Percentiles rank a stretch among this genome's conserved stretches.
Conservation (phyloP, 2,888 invertebrate genomes). For the Erebia aethiops region DNA sequence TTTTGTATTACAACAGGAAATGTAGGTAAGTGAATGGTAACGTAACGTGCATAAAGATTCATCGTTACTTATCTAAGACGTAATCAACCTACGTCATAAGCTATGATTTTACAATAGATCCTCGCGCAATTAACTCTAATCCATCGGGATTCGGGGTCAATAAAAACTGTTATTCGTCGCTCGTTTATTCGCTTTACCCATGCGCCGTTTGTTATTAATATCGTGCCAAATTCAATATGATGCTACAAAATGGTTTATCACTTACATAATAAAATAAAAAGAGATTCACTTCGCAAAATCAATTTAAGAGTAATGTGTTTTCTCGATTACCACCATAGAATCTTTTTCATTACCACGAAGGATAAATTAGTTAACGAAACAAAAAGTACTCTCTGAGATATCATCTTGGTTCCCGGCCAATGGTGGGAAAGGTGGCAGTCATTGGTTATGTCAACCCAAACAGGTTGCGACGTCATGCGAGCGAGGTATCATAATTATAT, state of each 20-base stretch:
- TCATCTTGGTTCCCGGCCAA: conserved; percentile 46
- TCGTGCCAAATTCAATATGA: conserved; percentile 6
- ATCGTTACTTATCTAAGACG: too few relatives aligned
- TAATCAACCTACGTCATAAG: too few relatives aligned
- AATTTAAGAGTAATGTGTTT: conserved; percentile 26
- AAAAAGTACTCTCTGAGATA: conserved; percentile 25
- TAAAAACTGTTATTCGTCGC: too few relatives aligned
- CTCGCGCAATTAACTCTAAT: too few relatives aligned
- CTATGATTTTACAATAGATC: too few relatives aligned
- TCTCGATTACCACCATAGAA: conserved; percentile 28
- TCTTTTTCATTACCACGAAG: conserved; percentile 28
- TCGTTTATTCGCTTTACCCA: neutral
- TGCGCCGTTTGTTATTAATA: neutral
- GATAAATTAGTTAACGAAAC: conserved; percentile 27
- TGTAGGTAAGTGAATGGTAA: too few relatives aligned
- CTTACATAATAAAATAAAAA: conserved; percentile 1
- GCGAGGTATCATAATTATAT: conserved; percentile 43
- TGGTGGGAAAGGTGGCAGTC: conserved; percentile 46
- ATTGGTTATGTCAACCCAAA: conserved; percentile 54
- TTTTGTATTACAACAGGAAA: too few relatives aligned
- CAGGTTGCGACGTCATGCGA: conserved; percentile 43
- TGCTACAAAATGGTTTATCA: conserved; percentile 4
- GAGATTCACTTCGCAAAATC: conserved; percentile 21
- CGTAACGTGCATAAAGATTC: too few relatives aligned
- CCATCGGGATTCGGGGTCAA: too few relatives aligned